Evolutionary conservation across 2,797 vertebrate species (phyloP).

Genomic region (Urocyon cinereoargenteus): DNA sequence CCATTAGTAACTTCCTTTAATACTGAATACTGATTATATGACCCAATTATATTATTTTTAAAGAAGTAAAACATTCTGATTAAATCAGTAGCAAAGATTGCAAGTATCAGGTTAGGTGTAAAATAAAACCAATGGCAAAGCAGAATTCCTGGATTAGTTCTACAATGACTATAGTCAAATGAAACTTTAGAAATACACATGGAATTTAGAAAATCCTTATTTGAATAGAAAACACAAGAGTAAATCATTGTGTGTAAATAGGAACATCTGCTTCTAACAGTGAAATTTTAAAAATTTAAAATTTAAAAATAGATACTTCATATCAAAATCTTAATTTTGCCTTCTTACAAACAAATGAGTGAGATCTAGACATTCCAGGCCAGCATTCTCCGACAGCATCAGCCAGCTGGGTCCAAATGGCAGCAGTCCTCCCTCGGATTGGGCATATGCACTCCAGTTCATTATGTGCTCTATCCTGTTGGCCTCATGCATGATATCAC

Average conservation of each 20-base stretch:
- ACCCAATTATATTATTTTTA: not conserved
- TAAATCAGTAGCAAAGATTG: not conserved
- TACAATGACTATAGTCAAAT: not conserved
- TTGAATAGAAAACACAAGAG: not conserved
- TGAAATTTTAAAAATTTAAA: not conserved
- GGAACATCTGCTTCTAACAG: not conserved
- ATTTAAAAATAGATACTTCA: slow-evolving; percentile 45
- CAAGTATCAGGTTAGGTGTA: not conserved
- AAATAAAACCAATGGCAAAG: not conserved
- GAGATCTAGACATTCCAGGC: not conserved
- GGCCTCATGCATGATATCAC: not conserved
- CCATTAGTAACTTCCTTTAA: not conserved
- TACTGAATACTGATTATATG: not conserved
- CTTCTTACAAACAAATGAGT: slow-evolving; percentile 5
- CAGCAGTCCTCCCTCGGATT: no score
- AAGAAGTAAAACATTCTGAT: not conserved
- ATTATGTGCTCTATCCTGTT: rapidly evolving
- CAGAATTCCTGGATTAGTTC: not conserved
- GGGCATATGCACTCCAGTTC: not conserved
- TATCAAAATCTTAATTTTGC: slow-evolving; percentile 40
- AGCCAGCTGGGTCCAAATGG: no score
- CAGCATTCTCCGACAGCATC: not conserved
- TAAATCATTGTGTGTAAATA: not conserved
- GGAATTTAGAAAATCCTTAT: not conserved
- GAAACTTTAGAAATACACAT: not conserved